Evolutionary conservation across 2,797 vertebrate genomes (phyloP).

Genomic region (Heterohyrax brucei): DNA sequence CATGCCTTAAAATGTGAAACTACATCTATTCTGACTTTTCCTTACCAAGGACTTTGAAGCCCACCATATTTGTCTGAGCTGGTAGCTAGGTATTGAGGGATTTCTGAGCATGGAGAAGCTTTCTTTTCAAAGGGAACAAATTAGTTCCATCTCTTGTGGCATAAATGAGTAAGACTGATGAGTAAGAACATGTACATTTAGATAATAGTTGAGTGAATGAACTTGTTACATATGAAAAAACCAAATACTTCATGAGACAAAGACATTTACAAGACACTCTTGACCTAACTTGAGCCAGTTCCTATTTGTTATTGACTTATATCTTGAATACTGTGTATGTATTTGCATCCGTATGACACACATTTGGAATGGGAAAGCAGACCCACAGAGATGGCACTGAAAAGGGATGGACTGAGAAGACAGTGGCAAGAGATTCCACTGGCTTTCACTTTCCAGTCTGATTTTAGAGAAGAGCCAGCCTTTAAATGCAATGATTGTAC

Average conservation of each 20-base stretch:
- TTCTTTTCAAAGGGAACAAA: slow-evolving; percentile 34
- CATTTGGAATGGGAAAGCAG: not conserved
- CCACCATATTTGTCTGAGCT: slow-evolving; percentile 60
- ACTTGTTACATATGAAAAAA: slow-evolving; percentile 51
- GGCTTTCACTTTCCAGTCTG: slow-evolving; percentile 42
- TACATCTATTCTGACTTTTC: slow-evolving; percentile 72
- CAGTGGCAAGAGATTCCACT: not conserved
- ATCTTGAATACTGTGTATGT: not conserved
- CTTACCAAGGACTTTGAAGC: slow-evolving; percentile 70
- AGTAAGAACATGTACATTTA: slow-evolving; percentile 61
- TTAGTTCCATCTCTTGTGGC: slow-evolving; percentile 11
- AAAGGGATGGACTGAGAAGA: not conserved
- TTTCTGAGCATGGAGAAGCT: slow-evolving; percentile 64
- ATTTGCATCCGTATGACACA: not conserved
- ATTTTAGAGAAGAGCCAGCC: slow-evolving; percentile 69
- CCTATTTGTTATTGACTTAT: not conserved
- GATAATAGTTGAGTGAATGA: slow-evolving; percentile 16
- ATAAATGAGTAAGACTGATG: slow-evolving; percentile 19
- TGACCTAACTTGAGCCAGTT: slow-evolving; percentile 27
- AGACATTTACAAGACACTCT: slow-evolving; percentile 10
- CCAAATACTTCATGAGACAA: not conserved
- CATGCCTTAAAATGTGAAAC: slow-evolving; percentile 73
- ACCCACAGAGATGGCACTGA: not conserved
- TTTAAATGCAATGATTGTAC: slow-evolving; percentile 68
- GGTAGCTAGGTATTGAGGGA: slow-evolving; percentile 62